phyloP scores from a whole-genome alignment of 2,113 vertebrate species.

The Semnopithecus entellus region DNA sequence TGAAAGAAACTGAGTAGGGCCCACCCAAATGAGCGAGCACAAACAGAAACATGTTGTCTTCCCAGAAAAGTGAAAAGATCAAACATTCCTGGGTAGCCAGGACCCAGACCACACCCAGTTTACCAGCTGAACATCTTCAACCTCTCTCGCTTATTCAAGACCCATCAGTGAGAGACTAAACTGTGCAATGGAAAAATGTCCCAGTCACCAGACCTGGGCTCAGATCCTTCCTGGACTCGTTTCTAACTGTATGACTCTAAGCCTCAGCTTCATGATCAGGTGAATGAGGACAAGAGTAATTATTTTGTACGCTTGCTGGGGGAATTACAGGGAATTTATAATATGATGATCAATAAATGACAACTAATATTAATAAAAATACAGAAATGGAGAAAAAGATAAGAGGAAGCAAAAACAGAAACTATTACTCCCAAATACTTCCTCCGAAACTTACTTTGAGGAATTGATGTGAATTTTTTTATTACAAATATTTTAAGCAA shows the following conservation, averaged over 20 bases:
- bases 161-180: background rate
- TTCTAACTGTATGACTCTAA: background rate
- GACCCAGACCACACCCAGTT: background rate
- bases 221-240: background rate
- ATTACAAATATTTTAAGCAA: background rate
- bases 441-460: background rate
- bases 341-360: background rate
- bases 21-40: background rate
- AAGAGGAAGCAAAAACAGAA: background rate
- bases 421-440: background rate
- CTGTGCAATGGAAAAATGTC: background rate
- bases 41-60: background rate
- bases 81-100: background rate
- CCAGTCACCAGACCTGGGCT: background rate
- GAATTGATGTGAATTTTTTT: background rate
- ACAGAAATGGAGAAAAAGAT: background rate
- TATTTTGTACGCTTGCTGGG: background rate
- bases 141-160: background rate
- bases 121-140: background rate
- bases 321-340: background rate
- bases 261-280: background rate
- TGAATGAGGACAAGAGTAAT: background rate
- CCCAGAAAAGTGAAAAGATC: constrained; percentile 20
- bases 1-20: background rate
- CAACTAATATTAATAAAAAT: background rate